These are phyloP conservation scores for Aleadryas rufinucha DNA, from an alignment of 2,113 vertebrate genomes.

Conservation along the genomic window DNA sequence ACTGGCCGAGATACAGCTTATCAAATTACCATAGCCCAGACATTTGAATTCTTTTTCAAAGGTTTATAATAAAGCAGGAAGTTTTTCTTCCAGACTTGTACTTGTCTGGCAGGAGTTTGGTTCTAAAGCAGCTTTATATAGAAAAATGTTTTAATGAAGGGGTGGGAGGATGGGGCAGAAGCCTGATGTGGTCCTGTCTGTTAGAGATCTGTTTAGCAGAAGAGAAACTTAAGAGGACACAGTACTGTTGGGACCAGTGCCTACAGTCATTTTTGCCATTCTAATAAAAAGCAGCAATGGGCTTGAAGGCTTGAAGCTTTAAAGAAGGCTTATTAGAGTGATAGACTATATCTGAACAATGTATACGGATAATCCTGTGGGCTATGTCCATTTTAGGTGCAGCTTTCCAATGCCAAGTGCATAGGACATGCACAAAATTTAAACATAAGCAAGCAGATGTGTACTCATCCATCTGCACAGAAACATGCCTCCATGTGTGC, in stretches of 20 bases:
- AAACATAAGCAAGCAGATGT: not conserved
- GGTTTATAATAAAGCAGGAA: conserved; percentile 18
- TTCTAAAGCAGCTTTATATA: not conserved
- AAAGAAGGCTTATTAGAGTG: not conserved
- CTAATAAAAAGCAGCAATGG: not conserved
- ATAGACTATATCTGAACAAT: rapidly evolving
- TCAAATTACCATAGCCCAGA: not conserved
- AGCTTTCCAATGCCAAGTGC: not conserved
- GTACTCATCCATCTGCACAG: not conserved
- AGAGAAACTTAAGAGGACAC: not conserved
- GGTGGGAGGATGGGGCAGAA: not conserved
- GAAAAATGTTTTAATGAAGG: not conserved
- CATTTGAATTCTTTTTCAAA: conserved; percentile 25
- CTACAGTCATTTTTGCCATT: not conserved
- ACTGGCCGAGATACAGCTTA: not conserved
- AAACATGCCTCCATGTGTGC: not conserved
- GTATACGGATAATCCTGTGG: not conserved
- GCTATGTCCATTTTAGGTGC: not conserved
- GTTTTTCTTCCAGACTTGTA: conserved; percentile 17
- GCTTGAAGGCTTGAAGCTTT: not conserved
- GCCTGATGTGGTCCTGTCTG: not conserved
- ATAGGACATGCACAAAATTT: not conserved
- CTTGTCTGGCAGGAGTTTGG: not conserved
- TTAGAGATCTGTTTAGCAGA: not conserved
- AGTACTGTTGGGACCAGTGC: not conserved